Conservation (phyloP, 23 tunicate species). For the Pegea sp. region DNA sequence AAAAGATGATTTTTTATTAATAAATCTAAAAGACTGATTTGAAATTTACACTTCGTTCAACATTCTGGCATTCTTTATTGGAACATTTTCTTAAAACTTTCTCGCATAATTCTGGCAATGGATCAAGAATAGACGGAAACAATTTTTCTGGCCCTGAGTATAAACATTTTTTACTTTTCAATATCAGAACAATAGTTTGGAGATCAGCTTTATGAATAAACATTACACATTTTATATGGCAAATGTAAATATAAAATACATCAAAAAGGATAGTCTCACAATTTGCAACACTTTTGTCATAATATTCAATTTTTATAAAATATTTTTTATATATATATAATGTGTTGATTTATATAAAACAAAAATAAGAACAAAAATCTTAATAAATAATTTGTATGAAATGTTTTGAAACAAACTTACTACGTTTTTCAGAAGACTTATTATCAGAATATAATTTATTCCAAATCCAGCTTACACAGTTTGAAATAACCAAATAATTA, state of each 20-base stretch:
- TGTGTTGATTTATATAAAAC: too few relatives aligned
- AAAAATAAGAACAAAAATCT: background rate
- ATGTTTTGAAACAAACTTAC: background rate
- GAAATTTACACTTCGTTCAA: constrained; percentile 22
- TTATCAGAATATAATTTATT: constrained; percentile 6
- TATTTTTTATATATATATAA: too few relatives aligned
- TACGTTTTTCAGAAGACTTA: background rate
- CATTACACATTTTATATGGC: too few relatives aligned
- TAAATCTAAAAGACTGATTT: background rate
- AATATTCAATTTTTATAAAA: too few relatives aligned
- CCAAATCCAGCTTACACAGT: constrained; percentile 64
- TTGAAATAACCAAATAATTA: constrained; percentile 35
- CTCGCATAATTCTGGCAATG: constrained; percentile 70
- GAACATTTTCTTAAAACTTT: constrained; percentile 58
- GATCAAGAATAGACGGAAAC: constrained; percentile 36
- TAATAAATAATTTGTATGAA: background rate
- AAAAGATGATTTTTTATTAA: too few relatives aligned
- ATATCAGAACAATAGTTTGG: too few relatives aligned
- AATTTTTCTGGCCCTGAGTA: constrained; percentile 11
- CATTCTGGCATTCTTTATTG: constrained; percentile 13
- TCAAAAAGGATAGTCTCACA: too few relatives aligned
- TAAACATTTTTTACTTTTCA: too few relatives aligned
- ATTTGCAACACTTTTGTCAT: too few relatives aligned
- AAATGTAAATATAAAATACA: too few relatives aligned
- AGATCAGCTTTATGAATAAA: too few relatives aligned